Conservation (phyloP, 2,113 vertebrate genomes). For the Trachemys scripta region DNA sequence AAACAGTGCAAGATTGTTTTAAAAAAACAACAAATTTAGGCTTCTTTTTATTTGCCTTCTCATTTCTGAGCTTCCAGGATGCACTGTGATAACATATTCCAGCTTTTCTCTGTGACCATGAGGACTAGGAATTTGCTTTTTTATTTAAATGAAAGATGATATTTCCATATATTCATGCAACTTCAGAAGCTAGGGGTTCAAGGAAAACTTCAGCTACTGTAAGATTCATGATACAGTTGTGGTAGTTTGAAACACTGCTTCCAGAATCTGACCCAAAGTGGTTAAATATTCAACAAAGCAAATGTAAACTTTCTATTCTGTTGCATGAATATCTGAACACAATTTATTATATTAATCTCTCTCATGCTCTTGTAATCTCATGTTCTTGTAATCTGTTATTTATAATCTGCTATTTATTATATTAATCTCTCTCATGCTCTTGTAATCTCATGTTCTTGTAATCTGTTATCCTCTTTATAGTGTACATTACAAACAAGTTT, state of each 20-base stretch:
- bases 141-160: not conserved
- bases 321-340: not conserved
- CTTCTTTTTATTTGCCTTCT: not conserved
- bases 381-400: not conserved
- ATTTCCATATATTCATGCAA: not conserved
- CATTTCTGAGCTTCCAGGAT: not conserved
- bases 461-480: not conserved
- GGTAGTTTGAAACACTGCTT: not conserved
- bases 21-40: not conserved
- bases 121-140: not conserved
- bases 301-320: not conserved
- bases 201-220: not conserved
- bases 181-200: not conserved
- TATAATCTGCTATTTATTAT: not conserved
- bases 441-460: not conserved
- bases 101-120: not conserved
- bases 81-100: not conserved
- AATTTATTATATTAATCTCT: not conserved
- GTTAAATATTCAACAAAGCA: not conserved
- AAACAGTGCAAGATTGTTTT: not conserved
- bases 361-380: not conserved
- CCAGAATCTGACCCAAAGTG: not conserved
- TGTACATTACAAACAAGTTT: not conserved
- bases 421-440: not conserved
- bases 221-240: not conserved